phyloP scores from a whole-genome alignment of 2,888 invertebrate genomes.

The Exocentrus adspersus region DNA sequence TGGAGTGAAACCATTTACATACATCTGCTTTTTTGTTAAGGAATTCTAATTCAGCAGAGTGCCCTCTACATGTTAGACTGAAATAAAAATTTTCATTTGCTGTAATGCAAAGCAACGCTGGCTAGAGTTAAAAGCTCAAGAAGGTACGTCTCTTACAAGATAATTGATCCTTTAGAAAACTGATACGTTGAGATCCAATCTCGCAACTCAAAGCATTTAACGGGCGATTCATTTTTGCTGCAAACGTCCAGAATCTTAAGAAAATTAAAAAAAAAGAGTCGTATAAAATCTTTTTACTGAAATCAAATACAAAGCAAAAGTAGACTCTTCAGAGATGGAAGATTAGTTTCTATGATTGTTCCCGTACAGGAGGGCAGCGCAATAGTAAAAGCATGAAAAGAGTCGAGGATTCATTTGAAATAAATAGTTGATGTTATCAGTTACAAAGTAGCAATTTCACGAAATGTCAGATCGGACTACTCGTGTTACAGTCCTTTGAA shows the following conservation, averaged over 20 bases:
- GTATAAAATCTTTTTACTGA: slow-evolving; percentile 28
- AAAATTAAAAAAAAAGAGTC: slow-evolving; percentile 20
- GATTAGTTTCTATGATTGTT: slow-evolving; percentile 59
- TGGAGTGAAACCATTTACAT: no score
- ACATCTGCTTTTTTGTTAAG: no score
- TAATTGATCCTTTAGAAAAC: slow-evolving; percentile 38
- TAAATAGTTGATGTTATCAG: slow-evolving; percentile 60
- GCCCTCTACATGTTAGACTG: background rate
- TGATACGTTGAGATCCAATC: slow-evolving; percentile 41
- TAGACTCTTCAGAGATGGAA: slow-evolving; percentile 49
- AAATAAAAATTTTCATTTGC: background rate
- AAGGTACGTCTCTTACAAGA: slow-evolving; percentile 6
- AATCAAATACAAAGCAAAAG: slow-evolving; percentile 42
- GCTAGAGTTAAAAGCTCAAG: background rate
- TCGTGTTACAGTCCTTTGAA: slow-evolving; percentile 45
- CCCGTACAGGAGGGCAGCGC: slow-evolving; percentile 15
- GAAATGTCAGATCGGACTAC: slow-evolving; percentile 51
- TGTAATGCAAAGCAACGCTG: background rate
- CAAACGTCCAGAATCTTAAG: slow-evolving; percentile 6
- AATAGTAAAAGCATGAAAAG: slow-evolving; percentile 40
- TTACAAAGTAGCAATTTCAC: slow-evolving; percentile 59
- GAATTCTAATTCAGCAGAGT: background rate
- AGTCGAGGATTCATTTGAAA: slow-evolving; percentile 56
- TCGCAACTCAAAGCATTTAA: slow-evolving; percentile 14
- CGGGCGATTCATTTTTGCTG: slow-evolving; percentile 13